Conservation (phyloP, 2,888 invertebrate genomes). For the Caenorhabditis sp. region DNA sequence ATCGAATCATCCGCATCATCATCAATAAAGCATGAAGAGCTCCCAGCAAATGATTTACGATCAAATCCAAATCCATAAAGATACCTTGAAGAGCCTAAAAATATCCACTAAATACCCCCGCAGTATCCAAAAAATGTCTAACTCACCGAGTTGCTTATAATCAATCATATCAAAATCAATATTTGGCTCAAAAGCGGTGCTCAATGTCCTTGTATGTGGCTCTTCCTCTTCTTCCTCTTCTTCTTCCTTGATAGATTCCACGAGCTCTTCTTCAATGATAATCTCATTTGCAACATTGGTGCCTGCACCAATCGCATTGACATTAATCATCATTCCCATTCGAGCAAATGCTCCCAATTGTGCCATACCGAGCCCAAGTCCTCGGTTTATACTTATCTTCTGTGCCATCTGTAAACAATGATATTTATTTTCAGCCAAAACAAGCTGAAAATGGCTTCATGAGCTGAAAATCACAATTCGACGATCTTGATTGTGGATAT, state of each 20-base stretch:
- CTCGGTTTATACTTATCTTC: slow-evolving; percentile 62
- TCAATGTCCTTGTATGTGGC: slow-evolving; percentile 17
- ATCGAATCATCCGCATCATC: slow-evolving; percentile 17
- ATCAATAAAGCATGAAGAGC: slow-evolving; percentile 8
- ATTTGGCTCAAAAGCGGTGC: slow-evolving; percentile 55
- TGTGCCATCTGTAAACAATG: slow-evolving; percentile 61
- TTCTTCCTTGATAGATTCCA: slow-evolving; percentile 4
- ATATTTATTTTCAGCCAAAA: not conserved
- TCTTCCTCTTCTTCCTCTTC: slow-evolving; percentile 12
- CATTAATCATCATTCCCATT: slow-evolving; percentile 61
- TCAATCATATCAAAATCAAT: slow-evolving; percentile 59
- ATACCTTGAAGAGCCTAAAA: slow-evolving; percentile 29
- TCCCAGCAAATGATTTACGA: not conserved
- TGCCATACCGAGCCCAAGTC: slow-evolving; percentile 62
- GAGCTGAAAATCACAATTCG: too few species aligned
- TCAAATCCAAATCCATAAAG: slow-evolving; percentile 37
- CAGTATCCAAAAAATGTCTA: not conserved
- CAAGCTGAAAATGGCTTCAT: too few species aligned
- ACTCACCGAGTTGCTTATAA: slow-evolving; percentile 4
- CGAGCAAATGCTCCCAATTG: slow-evolving; percentile 60
- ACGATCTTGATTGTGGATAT: too few species aligned
- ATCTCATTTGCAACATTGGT: not conserved
- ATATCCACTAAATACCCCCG: not conserved
- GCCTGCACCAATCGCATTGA: slow-evolving; percentile 1
- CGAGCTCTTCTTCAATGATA: not conserved